These are phyloP conservation scores for Fratercula arctica DNA, from an alignment of 2,797 vertebrate genomes.

Conservation along the genomic window DNA sequence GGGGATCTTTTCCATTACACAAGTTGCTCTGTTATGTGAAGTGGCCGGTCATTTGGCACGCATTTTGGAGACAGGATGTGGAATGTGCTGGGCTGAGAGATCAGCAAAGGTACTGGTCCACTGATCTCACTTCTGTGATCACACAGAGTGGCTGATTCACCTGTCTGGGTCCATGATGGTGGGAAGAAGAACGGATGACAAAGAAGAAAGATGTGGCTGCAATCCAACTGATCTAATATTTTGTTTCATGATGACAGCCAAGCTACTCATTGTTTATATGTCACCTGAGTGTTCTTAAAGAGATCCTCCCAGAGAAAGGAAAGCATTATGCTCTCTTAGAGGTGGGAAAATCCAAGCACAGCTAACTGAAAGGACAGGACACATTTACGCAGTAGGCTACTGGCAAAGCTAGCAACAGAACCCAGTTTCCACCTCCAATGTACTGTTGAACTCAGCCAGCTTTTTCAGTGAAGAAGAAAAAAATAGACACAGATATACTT, in stretches of 20 bases:
- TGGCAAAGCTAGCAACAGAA: not conserved
- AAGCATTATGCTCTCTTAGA: not conserved
- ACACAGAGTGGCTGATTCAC: not conserved
- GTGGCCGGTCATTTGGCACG: not conserved
- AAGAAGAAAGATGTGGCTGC: not conserved
- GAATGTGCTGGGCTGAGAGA: not conserved
- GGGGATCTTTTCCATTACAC: not conserved
- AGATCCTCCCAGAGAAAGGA: not conserved
- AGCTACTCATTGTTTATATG: not conserved
- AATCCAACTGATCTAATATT: not conserved
- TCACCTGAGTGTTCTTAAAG: not conserved
- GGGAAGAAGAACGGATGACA: not conserved
- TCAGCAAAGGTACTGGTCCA: not conserved
- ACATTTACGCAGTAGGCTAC: accelerated
- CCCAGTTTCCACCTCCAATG: not conserved
- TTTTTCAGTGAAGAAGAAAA: not conserved
- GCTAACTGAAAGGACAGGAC: not conserved
- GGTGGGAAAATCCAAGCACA: not conserved
- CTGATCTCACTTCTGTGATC: not conserved
- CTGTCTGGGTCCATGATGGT: not conserved
- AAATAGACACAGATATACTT: not conserved
- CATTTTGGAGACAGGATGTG: not conserved
- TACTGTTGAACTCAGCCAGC: not conserved
- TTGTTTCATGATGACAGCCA: not conserved
- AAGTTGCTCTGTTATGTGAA: not conserved